Evolutionary conservation across 2,888 invertebrate species (phyloP), one percentile per base, ranked within the genome.

Genomic region (Tholera decimalis): DNA sequence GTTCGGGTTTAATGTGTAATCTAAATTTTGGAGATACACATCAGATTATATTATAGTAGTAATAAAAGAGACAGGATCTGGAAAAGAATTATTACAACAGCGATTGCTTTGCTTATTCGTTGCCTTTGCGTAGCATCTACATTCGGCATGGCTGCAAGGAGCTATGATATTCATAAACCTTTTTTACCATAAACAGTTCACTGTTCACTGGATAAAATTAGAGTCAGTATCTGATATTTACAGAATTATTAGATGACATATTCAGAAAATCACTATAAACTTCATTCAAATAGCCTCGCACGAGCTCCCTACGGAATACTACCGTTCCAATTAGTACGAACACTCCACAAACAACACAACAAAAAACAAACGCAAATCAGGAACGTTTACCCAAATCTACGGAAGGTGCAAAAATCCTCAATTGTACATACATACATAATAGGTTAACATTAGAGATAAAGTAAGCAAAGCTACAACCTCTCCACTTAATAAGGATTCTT

Each of bases 401-500:
- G 54, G 73, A 70, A 67, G 62, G 60, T 77, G 73, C 35, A 69
- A 73, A 76, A 73, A 62, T 61, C 47, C 51, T 53, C 61, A 59
- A 70, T 54, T 59, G 50, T 66, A 68, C 57, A 51, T 57, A 68
- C 57, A 51, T 57, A 67, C 57, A 58, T 62, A 67, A 73, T 54
- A 39, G 63, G 63, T 39, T 41, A 69, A 22, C 53, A 61, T 67
- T 62, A 65, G 33, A 63, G 57, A 41, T 60, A 44, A 44, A 68
- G 51, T 54, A 60, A 70, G 62, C 67, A 61, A 67, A 78, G 68
- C 71, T 64, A 62, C 67, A 67, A 74, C 72, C 77, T 80, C 73
- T 79, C 68, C 67, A 79, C 68, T 83, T 84, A 84, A 86, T 83
- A 87, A 85, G 83, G 77, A 83, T 83, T 83, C 87, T 83, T 81